A percentile compares a stretch with the other conserved stretches of the same genome.
Conservation (phyloP, 2,113 vertebrate species). For the Deroptyus accipitrinus region DNA sequence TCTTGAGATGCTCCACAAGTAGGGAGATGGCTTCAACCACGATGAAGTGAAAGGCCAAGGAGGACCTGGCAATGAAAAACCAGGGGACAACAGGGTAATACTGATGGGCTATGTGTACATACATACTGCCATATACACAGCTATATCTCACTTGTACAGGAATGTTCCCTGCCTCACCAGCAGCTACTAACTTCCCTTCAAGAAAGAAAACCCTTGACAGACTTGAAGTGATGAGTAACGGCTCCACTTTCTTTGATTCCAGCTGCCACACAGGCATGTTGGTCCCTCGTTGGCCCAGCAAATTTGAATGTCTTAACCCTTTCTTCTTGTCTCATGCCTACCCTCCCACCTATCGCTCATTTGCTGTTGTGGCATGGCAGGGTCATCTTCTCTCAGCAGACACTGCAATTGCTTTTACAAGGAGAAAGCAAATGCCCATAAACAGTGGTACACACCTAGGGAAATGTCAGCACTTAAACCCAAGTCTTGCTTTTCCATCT, state of each 20-base stretch:
- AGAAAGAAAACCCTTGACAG: constrained; percentile 41
- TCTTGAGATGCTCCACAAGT: background rate
- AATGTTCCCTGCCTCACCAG: background rate
- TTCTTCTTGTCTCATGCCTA: background rate
- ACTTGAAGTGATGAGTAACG: constrained; percentile 16
- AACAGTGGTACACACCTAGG: background rate
- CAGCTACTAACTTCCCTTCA: background rate
- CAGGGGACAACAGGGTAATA: background rate
- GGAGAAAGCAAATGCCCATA: background rate
- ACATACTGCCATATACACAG: background rate
- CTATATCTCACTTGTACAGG: background rate
- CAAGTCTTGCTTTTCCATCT: background rate
- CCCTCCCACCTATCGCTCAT: background rate
- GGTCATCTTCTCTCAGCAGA: background rate
- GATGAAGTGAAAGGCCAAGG: background rate
- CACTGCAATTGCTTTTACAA: background rate
- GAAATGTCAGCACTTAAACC: constrained; percentile 40
- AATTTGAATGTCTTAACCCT: background rate
- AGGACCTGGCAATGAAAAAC: background rate
- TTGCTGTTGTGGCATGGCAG: background rate
- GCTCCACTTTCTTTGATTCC: background rate
- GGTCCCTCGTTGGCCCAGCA: background rate
- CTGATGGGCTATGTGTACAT: background rate
- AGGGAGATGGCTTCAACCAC: background rate
- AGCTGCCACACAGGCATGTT: background rate